Percentiles rank a stretch among this genome's conserved stretches.
These are phyloP conservation scores for Nyctibius grandis DNA, from an alignment of 2,797 vertebrate species.

Conservation along the genomic window DNA sequence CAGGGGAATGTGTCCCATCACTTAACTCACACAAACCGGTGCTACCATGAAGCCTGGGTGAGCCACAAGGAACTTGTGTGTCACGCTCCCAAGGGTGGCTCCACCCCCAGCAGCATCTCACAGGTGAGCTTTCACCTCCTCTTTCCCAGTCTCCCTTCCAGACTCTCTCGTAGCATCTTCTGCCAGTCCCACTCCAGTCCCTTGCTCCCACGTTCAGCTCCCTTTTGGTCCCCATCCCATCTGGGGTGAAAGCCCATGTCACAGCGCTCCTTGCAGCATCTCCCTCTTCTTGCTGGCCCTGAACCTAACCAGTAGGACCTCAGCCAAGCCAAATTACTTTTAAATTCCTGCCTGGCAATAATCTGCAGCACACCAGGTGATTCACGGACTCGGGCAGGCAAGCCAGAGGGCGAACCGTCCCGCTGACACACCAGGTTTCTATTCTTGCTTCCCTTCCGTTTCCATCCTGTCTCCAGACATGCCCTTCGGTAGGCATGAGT, in stretches of 20 bases:
- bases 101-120: neutral
- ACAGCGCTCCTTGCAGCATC: neutral
- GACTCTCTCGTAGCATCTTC: neutral
- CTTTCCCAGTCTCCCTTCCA: neutral
- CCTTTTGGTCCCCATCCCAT: neutral
- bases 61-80: neutral
- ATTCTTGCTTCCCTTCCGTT: constrained; percentile 8
- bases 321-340: constrained; percentile 14
- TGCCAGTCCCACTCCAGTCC: neutral
- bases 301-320: neutral
- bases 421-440: constrained; percentile 1
- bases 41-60: neutral
- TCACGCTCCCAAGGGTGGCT: neutral
- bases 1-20: neutral
- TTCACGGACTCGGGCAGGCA: neutral
- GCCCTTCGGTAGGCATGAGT: neutral
- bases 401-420: neutral
- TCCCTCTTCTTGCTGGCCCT: neutral
- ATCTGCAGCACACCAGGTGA: constrained; percentile 3
- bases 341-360: constrained; percentile 19
- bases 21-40: neutral
- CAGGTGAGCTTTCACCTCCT: neutral
- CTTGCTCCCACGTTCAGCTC: neutral
- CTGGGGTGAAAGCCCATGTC: neutral
- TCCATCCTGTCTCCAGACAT: neutral